phyloP scores from a whole-genome alignment of 2,888 invertebrate species.

The Spialia ferax region DNA sequence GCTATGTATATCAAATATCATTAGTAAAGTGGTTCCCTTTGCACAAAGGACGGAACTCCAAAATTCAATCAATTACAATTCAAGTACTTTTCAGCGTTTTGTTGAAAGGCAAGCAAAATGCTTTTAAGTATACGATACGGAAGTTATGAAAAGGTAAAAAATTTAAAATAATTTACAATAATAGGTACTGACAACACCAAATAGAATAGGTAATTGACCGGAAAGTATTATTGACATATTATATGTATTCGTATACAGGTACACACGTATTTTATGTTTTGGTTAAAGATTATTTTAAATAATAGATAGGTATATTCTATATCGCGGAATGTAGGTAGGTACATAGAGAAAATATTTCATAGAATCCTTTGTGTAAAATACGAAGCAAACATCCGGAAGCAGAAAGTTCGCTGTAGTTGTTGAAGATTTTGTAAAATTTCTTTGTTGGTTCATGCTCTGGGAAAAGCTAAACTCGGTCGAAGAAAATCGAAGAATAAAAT shows the following conservation, averaged over 20 bases:
- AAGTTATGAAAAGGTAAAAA: neutral
- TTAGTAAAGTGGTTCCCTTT: neutral
- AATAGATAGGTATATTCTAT: too few relatives aligned
- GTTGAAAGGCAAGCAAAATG: neutral
- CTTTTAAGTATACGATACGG: too few relatives aligned
- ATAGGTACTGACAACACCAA: too few relatives aligned
- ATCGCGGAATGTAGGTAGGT: slow-evolving; percentile 17
- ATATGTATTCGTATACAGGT: too few relatives aligned
- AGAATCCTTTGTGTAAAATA: slow-evolving; percentile 38
- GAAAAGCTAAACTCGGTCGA: slow-evolving; percentile 23
- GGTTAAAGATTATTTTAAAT: too few relatives aligned
- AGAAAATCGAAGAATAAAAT: slow-evolving; percentile 31
- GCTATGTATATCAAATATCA: neutral
- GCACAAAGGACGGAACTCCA: neutral
- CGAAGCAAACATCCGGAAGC: slow-evolving; percentile 33
- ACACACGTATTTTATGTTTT: too few relatives aligned
- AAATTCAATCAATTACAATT: slow-evolving; percentile 4
- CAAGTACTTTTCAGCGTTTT: neutral
- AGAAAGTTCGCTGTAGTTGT: slow-evolving; percentile 35
- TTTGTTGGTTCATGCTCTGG: slow-evolving; percentile 33
- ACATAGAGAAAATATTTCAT: slow-evolving; percentile 31
- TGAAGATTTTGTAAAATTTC: slow-evolving; percentile 34
- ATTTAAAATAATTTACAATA: too few relatives aligned
- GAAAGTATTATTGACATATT: too few relatives aligned
- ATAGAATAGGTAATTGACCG: too few relatives aligned